Percentiles rank a stretch among this genome's conserved stretches.
Conservation (phyloP, 2,888 invertebrate genomes). For the Limulus polyphemus region DNA sequence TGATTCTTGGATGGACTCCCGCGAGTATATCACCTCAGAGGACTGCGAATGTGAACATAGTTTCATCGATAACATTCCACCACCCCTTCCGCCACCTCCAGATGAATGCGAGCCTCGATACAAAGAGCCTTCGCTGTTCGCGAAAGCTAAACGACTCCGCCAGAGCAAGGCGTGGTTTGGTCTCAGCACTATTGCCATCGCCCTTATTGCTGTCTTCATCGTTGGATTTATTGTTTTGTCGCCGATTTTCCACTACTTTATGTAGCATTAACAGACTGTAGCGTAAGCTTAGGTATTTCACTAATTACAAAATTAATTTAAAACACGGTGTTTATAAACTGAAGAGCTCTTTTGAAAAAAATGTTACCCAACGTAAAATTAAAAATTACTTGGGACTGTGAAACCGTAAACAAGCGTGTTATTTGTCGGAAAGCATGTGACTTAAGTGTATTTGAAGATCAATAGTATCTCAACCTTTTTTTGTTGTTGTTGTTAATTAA, state of each 20-base stretch:
- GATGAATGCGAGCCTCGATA: slow-evolving; percentile 4
- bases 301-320: too few species aligned
- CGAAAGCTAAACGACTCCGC: neutral
- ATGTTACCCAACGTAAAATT: too few species aligned
- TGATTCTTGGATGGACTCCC: slow-evolving; percentile 1
- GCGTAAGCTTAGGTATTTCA: too few species aligned
- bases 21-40: neutral
- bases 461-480: too few species aligned
- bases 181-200: slow-evolving; percentile 17
- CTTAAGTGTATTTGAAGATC: too few species aligned
- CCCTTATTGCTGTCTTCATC: slow-evolving; percentile 20
- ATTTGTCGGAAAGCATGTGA: too few species aligned
- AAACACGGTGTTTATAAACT: too few species aligned
- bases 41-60: slow-evolving; percentile 1
- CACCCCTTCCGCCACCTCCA: slow-evolving; percentile 6
- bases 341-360: too few species aligned
- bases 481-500: too few species aligned
- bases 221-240: slow-evolving; percentile 27
- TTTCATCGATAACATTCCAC: slow-evolving; percentile 3
- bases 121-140: neutral
- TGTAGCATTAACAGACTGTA: too few species aligned
- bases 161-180: slow-evolving; percentile 10
- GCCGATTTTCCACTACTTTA: slow-evolving; percentile 20
- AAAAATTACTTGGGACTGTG: too few species aligned
- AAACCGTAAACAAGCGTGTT: too few species aligned